These are phyloP conservation scores for Aphidoletes aphidimyza DNA, from an alignment of 2,888 invertebrate species.

Conservation along the genomic window DNA sequence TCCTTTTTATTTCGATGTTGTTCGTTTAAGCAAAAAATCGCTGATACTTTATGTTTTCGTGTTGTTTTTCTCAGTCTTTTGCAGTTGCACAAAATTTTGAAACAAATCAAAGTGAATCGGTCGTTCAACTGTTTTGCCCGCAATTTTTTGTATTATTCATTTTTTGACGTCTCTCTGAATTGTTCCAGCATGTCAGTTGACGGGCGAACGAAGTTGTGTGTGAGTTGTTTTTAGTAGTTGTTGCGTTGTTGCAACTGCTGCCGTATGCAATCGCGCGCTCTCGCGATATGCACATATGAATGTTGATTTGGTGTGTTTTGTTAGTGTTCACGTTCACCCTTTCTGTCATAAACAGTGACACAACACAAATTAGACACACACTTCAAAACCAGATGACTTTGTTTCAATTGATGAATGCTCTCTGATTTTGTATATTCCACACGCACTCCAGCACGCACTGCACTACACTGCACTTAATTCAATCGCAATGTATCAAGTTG, in stretches of 20 bases:
- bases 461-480: conserved; percentile 10
- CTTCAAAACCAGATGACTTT: conserved; percentile 45
- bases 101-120: not conserved
- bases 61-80: not conserved
- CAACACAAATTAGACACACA: conserved; percentile 19
- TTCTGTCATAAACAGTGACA: conserved; percentile 46
- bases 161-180: not conserved
- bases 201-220: no score
- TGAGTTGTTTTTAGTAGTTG: no score
- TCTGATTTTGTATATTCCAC: not conserved
- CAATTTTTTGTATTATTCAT: not conserved
- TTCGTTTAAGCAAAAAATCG: no score
- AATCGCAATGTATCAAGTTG: not conserved
- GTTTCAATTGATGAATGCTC: not conserved
- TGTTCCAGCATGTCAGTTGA: conserved; percentile 11
- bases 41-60: not conserved
- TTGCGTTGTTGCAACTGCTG: conserved; percentile 35
- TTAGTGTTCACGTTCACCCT: not conserved
- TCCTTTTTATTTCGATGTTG: not conserved
- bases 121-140: conserved; percentile 11
- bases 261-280: not conserved
- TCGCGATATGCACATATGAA: not conserved
- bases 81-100: not conserved
- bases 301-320: not conserved
- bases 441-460: not conserved